Evolutionary conservation across 2,888 invertebrate species (phyloP).

Genomic region (Ophion costatus): DNA sequence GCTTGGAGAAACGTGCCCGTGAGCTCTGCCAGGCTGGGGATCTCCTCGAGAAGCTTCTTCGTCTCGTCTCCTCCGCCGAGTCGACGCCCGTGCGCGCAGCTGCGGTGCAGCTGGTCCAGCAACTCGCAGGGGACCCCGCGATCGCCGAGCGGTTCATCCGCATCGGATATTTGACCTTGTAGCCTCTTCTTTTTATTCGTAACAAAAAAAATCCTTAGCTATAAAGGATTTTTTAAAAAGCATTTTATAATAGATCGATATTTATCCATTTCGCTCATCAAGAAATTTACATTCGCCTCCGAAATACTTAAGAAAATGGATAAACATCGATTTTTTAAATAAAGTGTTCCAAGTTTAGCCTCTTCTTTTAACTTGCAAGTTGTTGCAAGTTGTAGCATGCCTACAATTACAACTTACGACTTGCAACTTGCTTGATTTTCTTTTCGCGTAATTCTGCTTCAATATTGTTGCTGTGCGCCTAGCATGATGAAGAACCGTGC

Average conservation of each 20-base stretch:
- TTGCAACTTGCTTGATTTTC: too few relatives aligned
- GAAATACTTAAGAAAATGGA: too few relatives aligned
- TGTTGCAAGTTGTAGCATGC: too few relatives aligned
- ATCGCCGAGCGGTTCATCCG: slow-evolving; percentile 72
- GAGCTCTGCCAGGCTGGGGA: slow-evolving; percentile 67
- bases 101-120: slow-evolving; percentile 72
- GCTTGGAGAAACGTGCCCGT: slow-evolving; percentile 69
- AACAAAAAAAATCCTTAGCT: too few relatives aligned
- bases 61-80: slow-evolving; percentile 68
- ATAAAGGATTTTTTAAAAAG: too few relatives aligned
- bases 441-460: neutral
- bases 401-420: too few relatives aligned
- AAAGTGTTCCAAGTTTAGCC: too few relatives aligned
- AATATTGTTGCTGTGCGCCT: slow-evolving; percentile 24
- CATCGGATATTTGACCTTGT: slow-evolving; percentile 76
- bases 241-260: too few relatives aligned
- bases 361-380: too few relatives aligned
- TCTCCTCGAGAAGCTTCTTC: slow-evolving; percentile 68
- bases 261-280: too few relatives aligned
- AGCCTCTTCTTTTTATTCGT: slow-evolving; percentile 38
- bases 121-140: slow-evolving; percentile 70
- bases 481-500: slow-evolving; percentile 85
- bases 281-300: too few relatives aligned
- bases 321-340: too few relatives aligned
- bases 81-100: slow-evolving; percentile 73